Percentiles rank a stretch among this genome's conserved stretches.
Evolutionary conservation across 2,113 vertebrate genomes (phyloP).

Genomic region (Microcebus tavaratra): DNA sequence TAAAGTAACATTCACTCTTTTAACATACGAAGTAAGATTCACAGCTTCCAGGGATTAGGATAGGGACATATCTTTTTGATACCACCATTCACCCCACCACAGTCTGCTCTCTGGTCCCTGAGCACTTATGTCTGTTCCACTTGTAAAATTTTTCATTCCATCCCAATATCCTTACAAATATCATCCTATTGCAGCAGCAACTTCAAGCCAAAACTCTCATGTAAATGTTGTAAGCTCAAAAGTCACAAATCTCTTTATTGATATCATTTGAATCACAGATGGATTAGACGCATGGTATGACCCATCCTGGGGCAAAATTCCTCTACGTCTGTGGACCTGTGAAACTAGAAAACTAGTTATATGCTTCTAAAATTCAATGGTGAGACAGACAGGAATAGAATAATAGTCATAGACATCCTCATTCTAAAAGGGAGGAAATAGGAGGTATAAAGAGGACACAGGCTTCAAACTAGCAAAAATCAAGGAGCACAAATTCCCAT

Average conservation of each 20-base stretch:
- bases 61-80: background rate
- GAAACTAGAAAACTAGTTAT: background rate
- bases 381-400: background rate
- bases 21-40: background rate
- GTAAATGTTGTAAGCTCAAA: background rate
- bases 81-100: background rate
- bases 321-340: background rate
- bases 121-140: background rate
- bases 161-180: background rate
- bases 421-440: background rate
- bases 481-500: background rate
- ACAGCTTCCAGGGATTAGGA: background rate
- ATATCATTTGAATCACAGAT: background rate
- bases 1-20: background rate
- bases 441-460: background rate
- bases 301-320: background rate
- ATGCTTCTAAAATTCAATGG: background rate
- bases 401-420: background rate
- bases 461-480: background rate
- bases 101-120: background rate
- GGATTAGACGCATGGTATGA: background rate
- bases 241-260: background rate
- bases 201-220: background rate
- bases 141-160: background rate
- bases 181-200: background rate